Percentiles rank a stretch among this genome's conserved stretches.
These are phyloP conservation scores for Valencia hispanica DNA, from an alignment of 2,797 vertebrate genomes.

Conservation along the genomic window DNA sequence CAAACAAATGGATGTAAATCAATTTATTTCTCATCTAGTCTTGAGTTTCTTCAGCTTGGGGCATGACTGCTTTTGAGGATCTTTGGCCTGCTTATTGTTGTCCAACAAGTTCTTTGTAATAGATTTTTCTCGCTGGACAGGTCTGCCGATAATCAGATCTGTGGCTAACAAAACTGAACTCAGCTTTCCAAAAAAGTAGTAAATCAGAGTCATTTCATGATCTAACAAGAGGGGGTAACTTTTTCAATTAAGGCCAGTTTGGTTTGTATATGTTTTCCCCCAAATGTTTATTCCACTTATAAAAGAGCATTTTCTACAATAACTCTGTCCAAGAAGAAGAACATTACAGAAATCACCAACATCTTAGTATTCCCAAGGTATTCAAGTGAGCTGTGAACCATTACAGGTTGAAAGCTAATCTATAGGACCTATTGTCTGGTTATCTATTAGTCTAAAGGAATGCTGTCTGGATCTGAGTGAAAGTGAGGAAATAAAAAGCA, in stretches of 20 bases:
- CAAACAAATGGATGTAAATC: no score
- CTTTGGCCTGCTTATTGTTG: no score
- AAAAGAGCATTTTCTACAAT: not conserved
- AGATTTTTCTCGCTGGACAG: no score
- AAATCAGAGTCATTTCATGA: no score
- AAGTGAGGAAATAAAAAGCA: not conserved
- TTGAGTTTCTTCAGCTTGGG: no score
- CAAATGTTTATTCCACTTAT: not conserved
- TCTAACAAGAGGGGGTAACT: no score
- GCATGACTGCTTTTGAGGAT: no score
- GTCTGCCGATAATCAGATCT: no score
- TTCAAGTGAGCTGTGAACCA: not conserved
- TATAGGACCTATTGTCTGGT: not conserved
- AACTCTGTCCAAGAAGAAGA: not conserved
- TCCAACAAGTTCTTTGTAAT: no score
- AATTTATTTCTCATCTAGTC: no score
- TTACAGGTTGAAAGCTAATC: not conserved
- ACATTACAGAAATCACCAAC: not conserved
- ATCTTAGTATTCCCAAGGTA: not conserved
- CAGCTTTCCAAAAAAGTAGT: no score
- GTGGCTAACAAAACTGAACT: no score
- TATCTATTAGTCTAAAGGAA: not conserved
- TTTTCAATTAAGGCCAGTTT: not conserved
- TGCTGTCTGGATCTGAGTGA: not conserved
- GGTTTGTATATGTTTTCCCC: not conserved